A percentile compares a stretch with the other conserved stretches of the same genome.
Evolutionary conservation across 2,113 vertebrate species (phyloP).

Genomic region (Grammomys surdaster): DNA sequence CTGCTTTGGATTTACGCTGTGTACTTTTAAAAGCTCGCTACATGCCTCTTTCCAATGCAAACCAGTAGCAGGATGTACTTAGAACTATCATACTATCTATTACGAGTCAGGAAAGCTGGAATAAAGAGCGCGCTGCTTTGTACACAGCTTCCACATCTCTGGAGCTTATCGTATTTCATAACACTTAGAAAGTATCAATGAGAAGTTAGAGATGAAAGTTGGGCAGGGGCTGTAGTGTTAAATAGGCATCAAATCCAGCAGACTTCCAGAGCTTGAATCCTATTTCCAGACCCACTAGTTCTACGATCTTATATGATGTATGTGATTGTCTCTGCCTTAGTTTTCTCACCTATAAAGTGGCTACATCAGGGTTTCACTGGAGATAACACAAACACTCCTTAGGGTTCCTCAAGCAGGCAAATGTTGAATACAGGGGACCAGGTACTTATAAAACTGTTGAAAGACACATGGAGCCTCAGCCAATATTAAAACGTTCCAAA

Average conservation of each 20-base stretch:
- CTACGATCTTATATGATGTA: not conserved
- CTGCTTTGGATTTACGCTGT: slow-evolving; percentile 52
- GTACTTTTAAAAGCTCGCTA: slow-evolving; percentile 45
- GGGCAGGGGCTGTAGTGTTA: not conserved
- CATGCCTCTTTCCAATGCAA: slow-evolving; percentile 56
- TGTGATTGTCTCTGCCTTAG: slow-evolving; percentile 18
- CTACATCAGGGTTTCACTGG: not conserved
- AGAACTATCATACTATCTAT: not conserved
- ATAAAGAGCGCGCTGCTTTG: slow-evolving; percentile 49
- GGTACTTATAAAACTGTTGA: not conserved
- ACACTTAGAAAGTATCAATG: not conserved
- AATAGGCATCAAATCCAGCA: not conserved
- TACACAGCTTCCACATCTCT: not conserved
- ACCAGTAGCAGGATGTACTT: slow-evolving; percentile 56
- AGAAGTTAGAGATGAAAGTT: not conserved
- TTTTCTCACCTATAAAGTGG: slow-evolving; percentile 25
- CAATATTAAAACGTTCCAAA: slow-evolving; percentile 17
- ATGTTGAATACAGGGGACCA: not conserved
- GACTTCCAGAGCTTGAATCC: not conserved
- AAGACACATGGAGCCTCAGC: not conserved
- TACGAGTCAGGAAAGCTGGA: slow-evolving; percentile 21
- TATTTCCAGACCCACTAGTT: not conserved
- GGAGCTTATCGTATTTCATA: slow-evolving; percentile 6
- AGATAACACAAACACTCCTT: not conserved
- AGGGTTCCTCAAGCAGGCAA: slow-evolving; percentile 3